Evolutionary conservation across 2,888 invertebrate species (phyloP), one percentile per base, ranked within the genome.

Genomic region (Machimus atricapillus): DNA sequence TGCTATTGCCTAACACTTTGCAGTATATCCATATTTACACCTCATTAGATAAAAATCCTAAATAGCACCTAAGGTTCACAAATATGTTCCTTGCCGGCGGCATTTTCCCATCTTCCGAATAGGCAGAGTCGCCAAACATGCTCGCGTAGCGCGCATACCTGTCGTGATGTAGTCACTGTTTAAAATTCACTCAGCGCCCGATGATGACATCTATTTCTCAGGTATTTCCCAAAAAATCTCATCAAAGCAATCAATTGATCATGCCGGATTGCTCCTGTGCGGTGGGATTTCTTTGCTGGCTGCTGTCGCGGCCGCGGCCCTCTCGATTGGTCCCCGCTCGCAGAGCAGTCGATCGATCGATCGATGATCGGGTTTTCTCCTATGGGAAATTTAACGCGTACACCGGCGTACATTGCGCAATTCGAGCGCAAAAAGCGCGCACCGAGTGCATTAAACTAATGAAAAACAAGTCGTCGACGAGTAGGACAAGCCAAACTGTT

Each of bases 381-480:
- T 74, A 85, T 85, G 74, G 85, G 85, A 85, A 85, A 85, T 85
- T 85, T 85, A 74, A 85, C 85, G 85, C 85, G 43, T 85, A 85
- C 74, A 85, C 46, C 23, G 52, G 12, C 56, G 56, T 16, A 85
- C 6, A 43, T 85, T 85, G 74, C 46, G 85, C 74, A 85, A 85
- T 66, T 23, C 6, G 19, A 37, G n/a, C 76, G 82, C 58, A 82
- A 82, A 82, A 82, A 82, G 58, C 73, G 40, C 85, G 27, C 66
- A 19, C 19, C 74, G 46, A 85, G 37, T 85, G 83, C 74, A 85
- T 46, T 74, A 66, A 58, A 58, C 85, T 85, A 83, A 83, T 83
- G 73, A 83, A 83, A 83, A 83, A 83, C 83, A 85, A 85, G 74
- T 85, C 85, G 73, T 74, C 27, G 85, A 85, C 86, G 46, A 86